Percentiles rank a stretch among this genome's conserved stretches.
Conservation (phyloP, 2,797 vertebrate genomes). For the Galago senegalensis region DNA sequence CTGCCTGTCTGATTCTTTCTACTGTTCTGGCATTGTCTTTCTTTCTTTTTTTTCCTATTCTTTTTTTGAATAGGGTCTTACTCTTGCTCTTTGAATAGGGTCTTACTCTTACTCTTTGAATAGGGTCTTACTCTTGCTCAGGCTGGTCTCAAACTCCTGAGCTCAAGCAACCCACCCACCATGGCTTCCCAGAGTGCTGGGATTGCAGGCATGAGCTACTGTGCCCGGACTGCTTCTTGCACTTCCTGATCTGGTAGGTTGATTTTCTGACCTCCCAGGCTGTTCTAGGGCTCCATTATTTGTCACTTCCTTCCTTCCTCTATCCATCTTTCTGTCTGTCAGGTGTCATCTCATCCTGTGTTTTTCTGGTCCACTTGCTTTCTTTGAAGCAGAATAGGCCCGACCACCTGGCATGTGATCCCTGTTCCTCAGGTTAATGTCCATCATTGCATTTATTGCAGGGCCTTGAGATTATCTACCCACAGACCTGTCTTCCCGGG, state of each 20-base stretch:
- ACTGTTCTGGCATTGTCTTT: no score
- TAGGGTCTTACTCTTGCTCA: no score
- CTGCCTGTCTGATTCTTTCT: no score
- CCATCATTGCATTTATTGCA: neutral
- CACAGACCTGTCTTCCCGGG: neutral
- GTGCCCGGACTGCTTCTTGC: neutral
- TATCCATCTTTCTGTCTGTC: neutral
- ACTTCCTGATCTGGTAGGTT: neutral
- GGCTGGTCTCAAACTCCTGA: no score
- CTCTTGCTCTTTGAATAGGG: no score
- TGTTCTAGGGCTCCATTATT: neutral
- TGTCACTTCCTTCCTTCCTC: neutral
- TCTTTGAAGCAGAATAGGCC: neutral
- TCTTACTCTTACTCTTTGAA: no score
- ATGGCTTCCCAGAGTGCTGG: no score
- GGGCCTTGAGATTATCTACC: neutral
- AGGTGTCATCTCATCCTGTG: neutral
- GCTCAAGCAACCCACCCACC: no score
- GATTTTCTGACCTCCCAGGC: neutral
- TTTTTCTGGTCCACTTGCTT: neutral
- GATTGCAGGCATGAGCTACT: no score
- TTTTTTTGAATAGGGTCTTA: no score
- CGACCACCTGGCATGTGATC: rapidly evolving
- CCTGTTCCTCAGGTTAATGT: neutral
- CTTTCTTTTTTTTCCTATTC: no score